Evolutionary conservation across 1,140 invertebrate genomes (phyloP), one percentile per base, ranked within the genome.

Genomic region (Cecropterus lyciades): DNA sequence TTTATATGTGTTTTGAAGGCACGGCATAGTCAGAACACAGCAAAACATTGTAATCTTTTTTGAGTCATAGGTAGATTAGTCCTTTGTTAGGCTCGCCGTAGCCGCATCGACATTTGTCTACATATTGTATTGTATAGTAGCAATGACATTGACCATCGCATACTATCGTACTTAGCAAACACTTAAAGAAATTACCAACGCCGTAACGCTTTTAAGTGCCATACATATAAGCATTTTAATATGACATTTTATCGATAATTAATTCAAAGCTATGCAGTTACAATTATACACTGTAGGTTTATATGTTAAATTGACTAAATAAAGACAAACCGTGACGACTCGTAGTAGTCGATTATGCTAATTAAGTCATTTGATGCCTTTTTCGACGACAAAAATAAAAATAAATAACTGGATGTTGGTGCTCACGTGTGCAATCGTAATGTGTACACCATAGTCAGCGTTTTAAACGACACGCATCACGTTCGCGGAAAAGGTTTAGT

Each of bases 331-430:
- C 67, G 73, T 79, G 79, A 82, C 72, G 67, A 57, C 52, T 55
- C 52, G 52, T 73, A 74, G 37, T 3, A 40, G 67, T 69, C 52
- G 76, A 74, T 85, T 87, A 88, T 87, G 85, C 79, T 81, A 88
- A 90, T 87, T 17, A 46, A 67, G 69, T 74, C 73, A 77, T 78
- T 84, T 84, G 73, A 79, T 84, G 73, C 82, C 85, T 79, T 83
- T 87, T 83, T 74, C 17, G 75, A 77, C 69, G n/a, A n/a, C n/a
- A 69, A 51, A 70, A 74, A 79, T 79, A 76, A 75, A 80, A 76
- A 69, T 52, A 66, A n/a, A n/a, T n/a, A n/a, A n/a, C 57, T 70
- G 56, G 59, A 73, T 74, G 64, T 64, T 27, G 52, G 42, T 43
- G 49, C 33, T 59, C 43, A 57, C 49, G 9, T 65, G 33, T 63